These are phyloP conservation scores for Protobothrops flavoviridis DNA, from an alignment of 2,113 vertebrate species.

Conservation along the genomic window DNA sequence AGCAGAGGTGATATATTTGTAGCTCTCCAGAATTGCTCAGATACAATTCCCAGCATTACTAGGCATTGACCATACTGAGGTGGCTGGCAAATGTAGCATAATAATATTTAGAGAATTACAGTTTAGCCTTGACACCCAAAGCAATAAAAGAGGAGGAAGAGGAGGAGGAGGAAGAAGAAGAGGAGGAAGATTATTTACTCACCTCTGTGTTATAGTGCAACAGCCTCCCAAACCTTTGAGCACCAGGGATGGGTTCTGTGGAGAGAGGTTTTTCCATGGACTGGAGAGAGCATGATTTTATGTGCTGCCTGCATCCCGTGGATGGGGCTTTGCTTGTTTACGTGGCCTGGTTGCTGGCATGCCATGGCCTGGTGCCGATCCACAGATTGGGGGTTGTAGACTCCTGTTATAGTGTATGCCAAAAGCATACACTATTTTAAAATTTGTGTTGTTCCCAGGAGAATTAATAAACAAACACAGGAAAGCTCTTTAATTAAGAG, in stretches of 20 bases:
- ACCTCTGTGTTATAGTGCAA: background rate
- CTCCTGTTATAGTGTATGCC: background rate
- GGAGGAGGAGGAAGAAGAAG: background rate
- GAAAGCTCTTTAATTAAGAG: background rate
- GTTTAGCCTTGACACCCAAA: background rate
- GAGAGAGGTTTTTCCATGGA: too few relatives aligned
- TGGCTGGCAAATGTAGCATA: background rate
- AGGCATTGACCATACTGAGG: background rate
- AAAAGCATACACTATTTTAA: background rate
- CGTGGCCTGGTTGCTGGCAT: too few relatives aligned
- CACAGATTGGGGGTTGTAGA: too few relatives aligned
- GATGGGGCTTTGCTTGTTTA: too few relatives aligned
- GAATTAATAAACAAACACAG: background rate
- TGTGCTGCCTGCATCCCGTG: too few relatives aligned
- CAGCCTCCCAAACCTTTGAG: too few relatives aligned
- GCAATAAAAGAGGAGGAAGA: background rate
- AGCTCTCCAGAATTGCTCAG: background rate
- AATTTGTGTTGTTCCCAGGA: background rate
- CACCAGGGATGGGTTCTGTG: too few relatives aligned
- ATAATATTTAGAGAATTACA: background rate
- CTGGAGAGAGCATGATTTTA: too few relatives aligned
- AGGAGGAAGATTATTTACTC: background rate
- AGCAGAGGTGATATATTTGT: background rate
- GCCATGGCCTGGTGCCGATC: too few relatives aligned
- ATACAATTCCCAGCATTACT: background rate